Percentiles rank a stretch among this genome's conserved stretches.
These are phyloP conservation scores for Papilio elwesi DNA, from an alignment of 2,888 invertebrate species.

Conservation along the genomic window DNA sequence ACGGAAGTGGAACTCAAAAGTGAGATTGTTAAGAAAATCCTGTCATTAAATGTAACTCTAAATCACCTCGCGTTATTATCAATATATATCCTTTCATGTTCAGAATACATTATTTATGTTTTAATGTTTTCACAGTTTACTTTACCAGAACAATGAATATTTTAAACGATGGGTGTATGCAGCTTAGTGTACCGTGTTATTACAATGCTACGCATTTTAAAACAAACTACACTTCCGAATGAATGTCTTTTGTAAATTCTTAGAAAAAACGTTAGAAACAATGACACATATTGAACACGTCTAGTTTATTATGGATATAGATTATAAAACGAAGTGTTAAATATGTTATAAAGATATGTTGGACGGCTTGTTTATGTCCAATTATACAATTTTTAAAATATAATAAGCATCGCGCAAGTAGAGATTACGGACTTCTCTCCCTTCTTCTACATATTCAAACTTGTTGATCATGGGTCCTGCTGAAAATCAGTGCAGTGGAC, in stretches of 20 bases:
- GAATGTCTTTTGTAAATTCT: neutral
- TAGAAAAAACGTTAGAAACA: neutral
- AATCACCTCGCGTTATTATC: constrained; percentile 6
- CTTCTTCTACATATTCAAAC: too few species aligned
- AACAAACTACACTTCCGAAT: neutral
- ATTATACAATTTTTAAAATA: too few species aligned
- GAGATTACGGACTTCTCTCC: too few species aligned
- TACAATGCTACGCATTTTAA: constrained; percentile 1
- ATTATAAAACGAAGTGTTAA: neutral
- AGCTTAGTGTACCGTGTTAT: neutral
- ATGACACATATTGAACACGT: neutral
- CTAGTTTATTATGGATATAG: neutral
- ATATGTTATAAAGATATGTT: too few species aligned
- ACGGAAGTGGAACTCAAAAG: constrained; percentile 14
- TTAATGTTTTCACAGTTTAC: constrained; percentile 26
- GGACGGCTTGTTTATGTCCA: too few species aligned
- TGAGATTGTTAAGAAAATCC: constrained; percentile 10
- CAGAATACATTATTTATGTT: constrained; percentile 17
- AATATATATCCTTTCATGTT: constrained; percentile 3
- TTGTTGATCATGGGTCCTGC: too few species aligned
- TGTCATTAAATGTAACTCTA: neutral
- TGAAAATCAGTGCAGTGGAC: too few species aligned
- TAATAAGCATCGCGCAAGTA: too few species aligned
- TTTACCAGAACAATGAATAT: constrained; percentile 8
- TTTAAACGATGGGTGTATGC: neutral